Evolutionary conservation across 2,797 vertebrate genomes (phyloP), one percentile per base, ranked within the genome.

Genomic region (Decapterus maruadsi): DNA sequence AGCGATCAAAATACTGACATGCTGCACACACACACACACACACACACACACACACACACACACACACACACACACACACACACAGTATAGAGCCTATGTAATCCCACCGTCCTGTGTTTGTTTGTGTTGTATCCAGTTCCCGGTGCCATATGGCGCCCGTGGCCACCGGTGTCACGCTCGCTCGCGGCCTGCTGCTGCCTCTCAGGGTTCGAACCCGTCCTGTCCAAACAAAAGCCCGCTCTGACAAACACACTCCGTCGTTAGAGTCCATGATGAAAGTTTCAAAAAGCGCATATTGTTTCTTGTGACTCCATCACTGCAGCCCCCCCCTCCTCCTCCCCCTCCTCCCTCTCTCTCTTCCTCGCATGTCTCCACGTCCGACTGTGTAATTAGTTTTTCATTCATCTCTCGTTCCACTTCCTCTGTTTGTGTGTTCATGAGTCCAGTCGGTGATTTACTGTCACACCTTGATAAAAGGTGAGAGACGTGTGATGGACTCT

Each of bases 101-200:
- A 90, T 80, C 75, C 80, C 86, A 90, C 88, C 81, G 46, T 82
- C 65, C 81, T 56, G 60, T 86, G 89, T 91, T 91, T 93, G 90
- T 92, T 92, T 93, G 86, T 87, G 89, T 90, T 88, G 89, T 90
- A 91, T 94, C 89, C 72, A 16, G 83, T 93, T 91, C 64, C 86
- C 76, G 58, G 77, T 82, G 89, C 88, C 91, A 94, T 92, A 93
- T 94, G 93, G 83, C 89, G 72, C 81, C 83, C 80, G 69, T 51
- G 68, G 85, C 84, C 83, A 68, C 65, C 43, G 85, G 88, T 88
- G 89, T 90, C 83, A 72, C 83, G 70, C 83, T 91, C 89, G 8
- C 82, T 86, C 87, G 86, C 75, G 84, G 86, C 93, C 93, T 92
- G 90, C 94, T 94, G 93, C 31, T 34, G 31, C 26, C 26, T 94